Conservation (phyloP, 64 coral and sea anemone species). For the Acropora tenuis region DNA sequence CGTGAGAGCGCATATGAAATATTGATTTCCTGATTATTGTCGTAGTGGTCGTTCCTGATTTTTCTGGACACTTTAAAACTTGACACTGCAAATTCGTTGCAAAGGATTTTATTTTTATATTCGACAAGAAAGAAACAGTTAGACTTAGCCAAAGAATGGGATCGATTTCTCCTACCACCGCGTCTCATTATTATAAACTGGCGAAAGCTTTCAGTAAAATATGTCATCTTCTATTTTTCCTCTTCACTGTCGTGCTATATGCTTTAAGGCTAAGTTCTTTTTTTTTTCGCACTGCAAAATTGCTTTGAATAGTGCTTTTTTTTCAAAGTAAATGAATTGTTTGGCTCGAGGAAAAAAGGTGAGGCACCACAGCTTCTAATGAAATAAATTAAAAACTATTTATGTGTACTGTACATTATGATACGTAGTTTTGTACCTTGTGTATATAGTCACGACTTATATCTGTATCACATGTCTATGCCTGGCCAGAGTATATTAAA, state of each 20-base stretch:
- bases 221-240: too few relatives aligned
- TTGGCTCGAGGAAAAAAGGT: background rate
- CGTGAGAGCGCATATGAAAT: too few relatives aligned
- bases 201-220: too few relatives aligned
- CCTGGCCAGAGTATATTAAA: background rate
- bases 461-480: conserved; percentile 1
- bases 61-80: too few relatives aligned
- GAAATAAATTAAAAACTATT: conserved; percentile 41
- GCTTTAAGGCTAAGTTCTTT: background rate
- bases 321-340: background rate
- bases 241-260: background rate
- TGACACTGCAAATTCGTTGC: too few relatives aligned
- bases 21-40: too few relatives aligned
- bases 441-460: conserved; percentile 33
- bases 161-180: too few relatives aligned
- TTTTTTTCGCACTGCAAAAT: background rate
- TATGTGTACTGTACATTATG: conserved; percentile 38
- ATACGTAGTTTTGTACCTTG: conserved; percentile 41
- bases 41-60: too few relatives aligned
- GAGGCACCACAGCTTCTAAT: background rate
- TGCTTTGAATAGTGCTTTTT: background rate
- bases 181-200: too few relatives aligned
- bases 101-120: background rate
- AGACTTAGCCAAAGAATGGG: background rate
- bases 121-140: background rate